Evolutionary conservation across 2,888 invertebrate species (phyloP), one percentile per base, ranked within the genome.

Genomic region (Kryphioiulus occultus): DNA sequence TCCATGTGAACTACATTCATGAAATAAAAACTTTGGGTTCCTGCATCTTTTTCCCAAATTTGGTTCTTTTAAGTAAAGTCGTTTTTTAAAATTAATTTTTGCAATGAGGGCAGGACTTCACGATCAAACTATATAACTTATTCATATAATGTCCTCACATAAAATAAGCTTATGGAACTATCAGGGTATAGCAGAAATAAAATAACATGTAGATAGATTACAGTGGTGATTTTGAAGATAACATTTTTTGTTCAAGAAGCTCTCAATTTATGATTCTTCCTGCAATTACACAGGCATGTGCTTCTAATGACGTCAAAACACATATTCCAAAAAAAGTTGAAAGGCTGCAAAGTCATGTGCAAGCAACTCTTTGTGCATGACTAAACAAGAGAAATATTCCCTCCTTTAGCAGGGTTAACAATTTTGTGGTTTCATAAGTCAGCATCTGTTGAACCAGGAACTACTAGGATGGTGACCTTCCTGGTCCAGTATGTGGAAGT

Each of bases 381-480:
- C 78, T 32, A 78, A 78, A 78, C 30, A 30, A 12, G 30, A 78
- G 78, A 78, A 78, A 30, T 78, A 78, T 78, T 26, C 68, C 26
- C 26, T 68, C 26, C 68, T 68, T 68, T 68, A 26, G n/a, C 26
- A 68, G 68, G 68, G 68, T 68, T 68, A 68, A 68, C 53, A 68
- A 68, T 68, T 68, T 68, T 68, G 68, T 78, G 78, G 78, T 78
- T 78, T 30, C 78, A 12, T 78, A 78, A 78, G 30, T 30, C 78
- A 78, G 78, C 30, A 30, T 78, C 30, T 78, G 78, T 30, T 78
- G 78, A 78, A 78, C 78, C 78, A 78, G 78, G 78, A 78, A 78
- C 78, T 78, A 26, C 68, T 26, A 68, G 2, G 68, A 68, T 68
- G 68, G 68, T 26, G 68, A 68, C 68, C 68, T 68, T 68, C 26